Percentiles rank a stretch among this genome's conserved stretches.
Evolutionary conservation across 2,113 vertebrate species (phyloP).

Genomic region (Nibea coibor): DNA sequence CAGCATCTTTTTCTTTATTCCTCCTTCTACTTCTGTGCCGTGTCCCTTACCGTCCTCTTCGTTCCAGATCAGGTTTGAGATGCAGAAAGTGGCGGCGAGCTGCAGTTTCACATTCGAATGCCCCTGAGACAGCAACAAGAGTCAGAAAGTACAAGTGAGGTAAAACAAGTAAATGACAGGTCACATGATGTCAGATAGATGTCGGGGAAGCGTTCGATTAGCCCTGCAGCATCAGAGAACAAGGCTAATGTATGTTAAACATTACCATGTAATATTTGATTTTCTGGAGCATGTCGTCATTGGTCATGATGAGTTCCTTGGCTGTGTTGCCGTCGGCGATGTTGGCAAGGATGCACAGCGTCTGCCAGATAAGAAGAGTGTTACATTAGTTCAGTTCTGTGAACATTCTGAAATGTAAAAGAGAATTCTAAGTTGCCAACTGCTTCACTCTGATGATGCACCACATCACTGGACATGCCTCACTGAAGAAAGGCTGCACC

Average conservation of each 20-base stretch:
- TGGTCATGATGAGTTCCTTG: constrained; percentile 98
- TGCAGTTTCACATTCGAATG: constrained; percentile 98
- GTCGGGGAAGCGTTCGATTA: neutral
- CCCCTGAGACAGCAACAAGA: constrained; percentile 83
- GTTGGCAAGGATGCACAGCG: constrained; percentile 96
- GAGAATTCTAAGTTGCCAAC: neutral
- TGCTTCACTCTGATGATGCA: neutral
- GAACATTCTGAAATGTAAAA: constrained; percentile 10
- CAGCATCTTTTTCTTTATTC: neutral
- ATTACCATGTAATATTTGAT: constrained; percentile 98
- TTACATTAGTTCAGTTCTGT: neutral
- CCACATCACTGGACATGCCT: neutral
- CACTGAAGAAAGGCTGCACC: neutral
- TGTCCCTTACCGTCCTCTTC: constrained; percentile 94
- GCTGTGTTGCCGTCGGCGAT: constrained; percentile 97
- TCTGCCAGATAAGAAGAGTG: constrained; percentile 80
- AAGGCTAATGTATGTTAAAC: neutral
- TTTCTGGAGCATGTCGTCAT: constrained; percentile 98
- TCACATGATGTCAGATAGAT: neutral
- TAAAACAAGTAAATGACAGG: neutral
- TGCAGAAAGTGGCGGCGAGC: constrained; percentile 96
- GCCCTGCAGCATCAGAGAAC: neutral
- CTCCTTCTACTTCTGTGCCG: neutral
- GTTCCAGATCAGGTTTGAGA: constrained; percentile 99
- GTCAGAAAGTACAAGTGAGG: neutral